Base-by-base conservation (phyloP, 2,888 invertebrate species). In the Siphonodentalium dalli region DNA sequence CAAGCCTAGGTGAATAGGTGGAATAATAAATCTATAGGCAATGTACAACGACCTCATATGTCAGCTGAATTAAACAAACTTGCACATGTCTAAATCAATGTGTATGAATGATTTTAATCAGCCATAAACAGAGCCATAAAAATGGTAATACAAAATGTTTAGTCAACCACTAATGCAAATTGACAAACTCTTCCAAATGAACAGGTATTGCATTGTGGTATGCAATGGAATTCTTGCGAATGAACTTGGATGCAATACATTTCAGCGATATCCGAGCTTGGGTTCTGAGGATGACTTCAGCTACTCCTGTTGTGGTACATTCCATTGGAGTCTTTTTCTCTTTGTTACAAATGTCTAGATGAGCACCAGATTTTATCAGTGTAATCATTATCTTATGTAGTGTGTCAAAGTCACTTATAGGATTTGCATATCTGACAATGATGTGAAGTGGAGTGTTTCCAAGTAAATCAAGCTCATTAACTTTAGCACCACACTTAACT, bases 361-460 rank as follows among this genome's bases (percentile, higher is more conserved):
- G 93, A 1, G 92, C 91, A 48, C 94, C 94, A 74, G 88, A 86
- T 1, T 88, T 84, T 0, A 96, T 85, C 4, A 96, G 83, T 13
- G 87, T 86, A 68, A 87, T 86, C 0, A 91, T 88, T 35, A 93
- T 86, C 28, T 86, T 86, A 45, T 81, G 79, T 28, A 81, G 61
- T 15, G 74, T 76, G 27, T 79, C 72, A 61, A 77, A 79, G 57
- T 78, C 75, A 55, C 69, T 84, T 29, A 85, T 83, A 8, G 86
- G 84, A 64, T 84, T 84, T 54, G 83, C 81, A 66, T 86, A 86
- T 50, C 82, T 80, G 51, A 85, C 34, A 87, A 85, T 9, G 88
- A 93, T 85, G 80, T 95, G 95, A 39, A 96, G 85, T 13, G 94
- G 90, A 23, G 93, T 93, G 83, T 94, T 93, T n/a, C 92, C 92